Base-by-base conservation (phyloP, 2,888 invertebrate species). In the Andrena bucephala region DNA sequence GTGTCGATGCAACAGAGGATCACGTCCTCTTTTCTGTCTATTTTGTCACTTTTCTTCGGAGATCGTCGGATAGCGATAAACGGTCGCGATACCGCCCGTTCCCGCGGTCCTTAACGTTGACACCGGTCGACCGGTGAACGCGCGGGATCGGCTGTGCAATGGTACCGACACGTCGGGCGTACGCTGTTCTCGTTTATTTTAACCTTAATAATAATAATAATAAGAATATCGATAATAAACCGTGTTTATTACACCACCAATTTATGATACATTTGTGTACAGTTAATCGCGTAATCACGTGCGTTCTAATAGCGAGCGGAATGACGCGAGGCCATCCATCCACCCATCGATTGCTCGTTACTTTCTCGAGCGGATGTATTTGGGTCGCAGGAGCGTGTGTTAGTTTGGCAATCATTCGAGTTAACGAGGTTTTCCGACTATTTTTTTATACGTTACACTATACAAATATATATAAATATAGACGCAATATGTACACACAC, bases 371-470 rank as follows among this genome's bases (percentile, higher is more conserved):
- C 63, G 42, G 5, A 27, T 42, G 16, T 42, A 42, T 42, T 42
- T 42, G 42, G 42, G 75, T 76, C 42, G 57, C 31, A 72, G 78
- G 27, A 85, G 67, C 62, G 52, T 75, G 80, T 59, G 85, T 77
- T 79, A 84, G 74, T 86, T 85, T 83, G 83, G 83, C 83, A 86
- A 83, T 86, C 86, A 76, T 86, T 60, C 86, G 80, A 89, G 87
- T 89, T 86, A 10, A 48, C 88, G 81, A 87, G 85, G 81, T 87
- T 88, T 86, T 85, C 86, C 77, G 86, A 87, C 87, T 89, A 89
- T 90, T 91, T 92, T 78, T 92, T 89, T 90, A 90, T 87, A 91
- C 88, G 83, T 84, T 85, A 90, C 72, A 79, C 87, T 76, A 82
- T 74, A 83, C 67, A 84, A 66, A 84, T 74, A 81, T 62, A 70